Evolutionary conservation across 2,113 vertebrate genomes (phyloP), one percentile per base, ranked within the genome.

Genomic region (Grammomys dolichurus): DNA sequence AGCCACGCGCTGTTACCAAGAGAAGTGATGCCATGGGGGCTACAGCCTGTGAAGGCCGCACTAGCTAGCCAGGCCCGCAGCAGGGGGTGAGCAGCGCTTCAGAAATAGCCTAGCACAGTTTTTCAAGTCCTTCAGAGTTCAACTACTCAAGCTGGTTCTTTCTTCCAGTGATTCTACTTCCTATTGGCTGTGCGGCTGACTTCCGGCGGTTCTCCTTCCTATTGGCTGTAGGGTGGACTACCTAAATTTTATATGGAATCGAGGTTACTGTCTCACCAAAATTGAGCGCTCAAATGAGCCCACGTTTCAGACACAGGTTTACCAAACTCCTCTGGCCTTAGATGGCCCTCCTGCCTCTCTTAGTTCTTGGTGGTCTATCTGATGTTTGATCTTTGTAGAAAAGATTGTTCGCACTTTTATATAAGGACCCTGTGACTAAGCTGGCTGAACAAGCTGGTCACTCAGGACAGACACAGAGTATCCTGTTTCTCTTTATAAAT

Each of bases 11-110:
- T 58, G 56, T 94, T 93, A 95, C 93, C 96, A 95, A 98, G 96
- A 97, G 96, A 97, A 56, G 90, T 84, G 94, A 95, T 96, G 97
- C 95, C 94, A 94, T 63, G 91, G 43, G 92, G 91, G 84, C 95
- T 93, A 82, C 78, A n/a, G 20, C 97, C 96, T 90, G 95, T 89
- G 90, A 93, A 1, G 11, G 2, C 73, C 51, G 43, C 8, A 20
- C 60, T 67, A 10, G 22, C 97, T 17, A 97, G 97, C 85, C 82
- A 26, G 0, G 54, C 93, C 70, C 97, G 96, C 89, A 46, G 94
- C 81, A 89, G 86, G 60, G 92, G 0, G 0, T 0, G 0, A 88
- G 85, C 10, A 91, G 11, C 5, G 48, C 91, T 92, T 88, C 43
- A 92, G 97, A 95, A 92, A 96, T 14, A 95, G 89, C 91, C 87